Base-by-base conservation (phyloP, 1,140 invertebrate species). In the Subanguina moxae region DNA sequence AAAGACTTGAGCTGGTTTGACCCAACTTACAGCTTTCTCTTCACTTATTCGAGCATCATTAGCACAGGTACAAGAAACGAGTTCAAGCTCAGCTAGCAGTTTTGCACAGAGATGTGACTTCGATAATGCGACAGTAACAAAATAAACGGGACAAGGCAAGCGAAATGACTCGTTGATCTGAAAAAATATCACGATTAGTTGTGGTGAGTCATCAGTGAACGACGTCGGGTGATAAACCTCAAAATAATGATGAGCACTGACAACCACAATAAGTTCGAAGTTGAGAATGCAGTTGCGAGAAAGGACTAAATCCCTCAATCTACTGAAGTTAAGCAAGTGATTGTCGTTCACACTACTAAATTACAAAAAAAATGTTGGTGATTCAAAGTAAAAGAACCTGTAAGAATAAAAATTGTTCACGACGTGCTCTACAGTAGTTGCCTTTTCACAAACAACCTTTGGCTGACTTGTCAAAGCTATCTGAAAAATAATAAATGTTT, bases 381-480 rank as follows among this genome's bases (percentile, higher is more conserved):
- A 21, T 3, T 7, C 48, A 52, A 5, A 19, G n/a, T 7, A 25
- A 52, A 5, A 38, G 32, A 38, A 38, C 32, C 32, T 38, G 32
- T 38, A 3, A 11, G 11, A 3, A 38, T 11, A 11, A 52, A 52
- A 52, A 25, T 15, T 7, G n/a, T 15, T 25, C 8, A 25, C 17
- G 48, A 15, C 48, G 15, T 52, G n/a, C 48, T 19, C n/a, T 15
- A 25, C 48, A 52, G n/a, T 52, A 19, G n/a, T 52, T 19, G 48
- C 48, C n/a, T 52, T 52, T 25, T 52, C 58, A 61, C 58, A 61
- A 3, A 61, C 28, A n/a, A 61, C n/a, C 27, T 25, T 61, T 43
- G 58, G 58, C 19, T 30, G 27, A 28, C 58, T 43, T 19, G 27
- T 43, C 58, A 61, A 61, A 43, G 28, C n/a, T 19, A 61, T 32